Percentiles rank a stretch among this genome's conserved stretches.
phyloP scores from a whole-genome alignment of 1,140 invertebrate genomes.

The Trachymyrmex cornetzi region DNA sequence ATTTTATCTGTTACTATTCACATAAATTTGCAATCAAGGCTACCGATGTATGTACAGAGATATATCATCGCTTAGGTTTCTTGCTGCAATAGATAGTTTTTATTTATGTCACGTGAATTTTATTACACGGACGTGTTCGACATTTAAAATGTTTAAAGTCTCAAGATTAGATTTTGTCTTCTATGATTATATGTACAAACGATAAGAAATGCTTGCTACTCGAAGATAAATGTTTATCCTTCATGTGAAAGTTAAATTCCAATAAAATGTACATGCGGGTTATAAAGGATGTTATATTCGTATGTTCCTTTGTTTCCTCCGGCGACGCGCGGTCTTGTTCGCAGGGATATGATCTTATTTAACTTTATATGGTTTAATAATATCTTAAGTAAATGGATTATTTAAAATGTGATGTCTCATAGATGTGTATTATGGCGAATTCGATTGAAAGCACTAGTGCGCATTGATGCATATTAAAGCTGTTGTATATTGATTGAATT shows the following conservation, averaged over 20 bases:
- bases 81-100: not conserved
- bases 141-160: conserved; percentile 3
- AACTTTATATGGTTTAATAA: not conserved
- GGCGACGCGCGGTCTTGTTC: not conserved
- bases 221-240: conserved; percentile 5
- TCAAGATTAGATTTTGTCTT: not conserved
- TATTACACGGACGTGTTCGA: not conserved
- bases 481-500: too few species aligned
- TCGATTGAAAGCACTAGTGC: too few species aligned
- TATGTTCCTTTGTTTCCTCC: not conserved
- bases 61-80: not conserved
- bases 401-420: not conserved
- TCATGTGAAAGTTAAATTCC: conserved; percentile 21
- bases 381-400: not conserved
- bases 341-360: not conserved
- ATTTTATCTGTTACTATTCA: not conserved
- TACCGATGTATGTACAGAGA: not conserved
- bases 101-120: conserved; percentile 1
- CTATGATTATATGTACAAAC: not conserved
- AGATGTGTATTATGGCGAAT: too few species aligned
- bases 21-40: not conserved
- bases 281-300: conserved; percentile 1
- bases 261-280: conserved; percentile 11
- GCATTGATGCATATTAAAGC: too few species aligned
- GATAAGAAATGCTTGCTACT: not conserved